Percentiles rank a stretch among this genome's conserved stretches.
These are phyloP conservation scores for Danio rerio DNA, from an alignment of 2,113 vertebrate genomes.

Conservation along the genomic window DNA sequence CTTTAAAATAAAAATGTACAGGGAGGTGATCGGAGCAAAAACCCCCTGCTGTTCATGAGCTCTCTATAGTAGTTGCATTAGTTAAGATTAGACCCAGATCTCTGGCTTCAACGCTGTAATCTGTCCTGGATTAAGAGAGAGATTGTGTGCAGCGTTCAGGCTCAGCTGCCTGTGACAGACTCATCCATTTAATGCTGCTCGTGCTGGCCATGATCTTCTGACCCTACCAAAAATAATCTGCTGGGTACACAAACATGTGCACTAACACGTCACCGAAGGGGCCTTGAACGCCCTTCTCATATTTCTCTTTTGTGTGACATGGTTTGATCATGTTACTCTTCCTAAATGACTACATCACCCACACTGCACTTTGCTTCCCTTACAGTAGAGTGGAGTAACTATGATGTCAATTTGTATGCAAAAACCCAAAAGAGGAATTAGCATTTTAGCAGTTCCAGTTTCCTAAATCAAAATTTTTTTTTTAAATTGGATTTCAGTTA, in stretches of 20 bases:
- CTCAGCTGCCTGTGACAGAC: constrained; percentile 24
- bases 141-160: constrained; percentile 33
- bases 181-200: constrained; percentile 46
- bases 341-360: constrained; percentile 31
- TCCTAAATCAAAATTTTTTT: too few relatives aligned
- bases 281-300: not conserved
- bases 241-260: not conserved
- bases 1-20: not conserved
- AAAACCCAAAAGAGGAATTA: too few relatives aligned
- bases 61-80: constrained; percentile 7
- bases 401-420: too few relatives aligned
- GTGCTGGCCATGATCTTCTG: constrained; percentile 16
- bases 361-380: constrained; percentile 28
- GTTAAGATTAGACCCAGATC: constrained; percentile 32
- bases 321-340: not conserved
- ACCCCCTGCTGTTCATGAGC: not conserved
- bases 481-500: too few relatives aligned
- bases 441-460: too few relatives aligned
- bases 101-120: constrained; percentile 44
- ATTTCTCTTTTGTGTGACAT: constrained; percentile 12
- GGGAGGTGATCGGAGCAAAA: not conserved
- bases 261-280: not conserved
- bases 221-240: constrained; percentile 13
- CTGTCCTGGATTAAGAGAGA: constrained; percentile 43
- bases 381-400: not conserved